phyloP scores from a whole-genome alignment of 2,888 invertebrate species.

The Drosophila fulvimacula region DNA sequence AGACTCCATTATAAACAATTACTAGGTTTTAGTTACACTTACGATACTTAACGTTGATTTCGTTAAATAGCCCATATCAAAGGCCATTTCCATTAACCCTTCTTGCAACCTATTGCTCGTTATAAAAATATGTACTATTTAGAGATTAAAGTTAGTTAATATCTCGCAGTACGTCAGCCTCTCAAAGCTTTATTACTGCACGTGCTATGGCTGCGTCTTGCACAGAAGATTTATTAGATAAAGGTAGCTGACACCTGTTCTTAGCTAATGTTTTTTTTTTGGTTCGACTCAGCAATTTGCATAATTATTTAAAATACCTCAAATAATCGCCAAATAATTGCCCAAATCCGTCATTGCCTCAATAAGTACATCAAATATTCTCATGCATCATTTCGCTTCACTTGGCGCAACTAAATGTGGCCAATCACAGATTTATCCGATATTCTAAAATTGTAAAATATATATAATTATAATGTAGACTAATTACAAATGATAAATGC shows the following conservation, averaged over 20 bases:
- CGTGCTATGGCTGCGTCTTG: background rate
- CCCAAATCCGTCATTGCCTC: conserved; percentile 24
- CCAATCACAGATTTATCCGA: conserved; percentile 22
- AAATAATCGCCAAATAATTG: conserved; percentile 54
- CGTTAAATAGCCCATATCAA: conserved; percentile 8
- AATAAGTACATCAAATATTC: conserved; percentile 24
- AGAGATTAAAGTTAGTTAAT: background rate
- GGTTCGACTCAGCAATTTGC: background rate
- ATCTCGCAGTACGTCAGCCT: background rate
- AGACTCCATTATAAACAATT: conserved; percentile 4
- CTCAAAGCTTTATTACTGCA: background rate
- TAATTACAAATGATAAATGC: conserved; percentile 18
- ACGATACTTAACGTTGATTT: conserved; percentile 1
- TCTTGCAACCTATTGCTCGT: conserved; percentile 25
- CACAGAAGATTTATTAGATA: background rate
- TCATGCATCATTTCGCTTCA: conserved; percentile 69
- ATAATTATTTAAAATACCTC: conserved; percentile 15
- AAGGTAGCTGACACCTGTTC: conserved; percentile 3
- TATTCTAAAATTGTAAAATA: background rate
- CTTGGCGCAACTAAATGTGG: conserved; percentile 64
- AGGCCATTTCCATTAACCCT: conserved; percentile 47
- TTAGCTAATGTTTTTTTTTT: background rate
- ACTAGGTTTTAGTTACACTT: conserved; percentile 5
- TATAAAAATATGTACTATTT: background rate
- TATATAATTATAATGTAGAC: conserved; percentile 14